These are phyloP conservation scores for Chitala chitala DNA, from an alignment of 2,113 vertebrate genomes.

Conservation along the genomic window DNA sequence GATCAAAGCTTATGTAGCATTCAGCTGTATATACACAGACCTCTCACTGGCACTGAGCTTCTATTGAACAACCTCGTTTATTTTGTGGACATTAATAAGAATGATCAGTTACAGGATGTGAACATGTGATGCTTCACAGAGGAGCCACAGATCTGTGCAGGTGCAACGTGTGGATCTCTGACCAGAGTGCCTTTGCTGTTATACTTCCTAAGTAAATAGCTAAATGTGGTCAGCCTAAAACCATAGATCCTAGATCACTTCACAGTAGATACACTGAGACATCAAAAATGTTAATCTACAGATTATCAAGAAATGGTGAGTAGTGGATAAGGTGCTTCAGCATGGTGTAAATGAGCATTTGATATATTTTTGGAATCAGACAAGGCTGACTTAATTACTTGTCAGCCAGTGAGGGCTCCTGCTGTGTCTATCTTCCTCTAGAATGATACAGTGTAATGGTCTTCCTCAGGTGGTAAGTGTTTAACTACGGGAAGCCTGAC, in stretches of 20 bases:
- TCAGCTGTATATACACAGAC: not conserved
- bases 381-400: not conserved
- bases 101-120: not conserved
- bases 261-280: conserved; percentile 6
- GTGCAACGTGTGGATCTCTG: too few species aligned
- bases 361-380: not conserved
- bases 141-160: too few species aligned
- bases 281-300: not conserved
- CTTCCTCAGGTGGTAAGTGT: not conserved
- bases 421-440: not conserved
- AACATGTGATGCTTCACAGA: not conserved
- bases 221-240: not conserved
- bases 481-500: not conserved
- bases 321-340: conserved; percentile 12
- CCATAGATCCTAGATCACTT: not conserved
- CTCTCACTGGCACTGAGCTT: not conserved
- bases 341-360: conserved; percentile 10
- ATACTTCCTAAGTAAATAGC: not conserved
- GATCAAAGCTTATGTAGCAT: not conserved
- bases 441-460: not conserved
- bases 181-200: not conserved
- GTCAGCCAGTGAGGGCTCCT: too few species aligned
- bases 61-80: not conserved
- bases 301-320: conserved; percentile 7
- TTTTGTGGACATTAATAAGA: not conserved